Evolutionary conservation across 1,140 invertebrate species (phyloP).

Genomic region (Battus philenor): DNA sequence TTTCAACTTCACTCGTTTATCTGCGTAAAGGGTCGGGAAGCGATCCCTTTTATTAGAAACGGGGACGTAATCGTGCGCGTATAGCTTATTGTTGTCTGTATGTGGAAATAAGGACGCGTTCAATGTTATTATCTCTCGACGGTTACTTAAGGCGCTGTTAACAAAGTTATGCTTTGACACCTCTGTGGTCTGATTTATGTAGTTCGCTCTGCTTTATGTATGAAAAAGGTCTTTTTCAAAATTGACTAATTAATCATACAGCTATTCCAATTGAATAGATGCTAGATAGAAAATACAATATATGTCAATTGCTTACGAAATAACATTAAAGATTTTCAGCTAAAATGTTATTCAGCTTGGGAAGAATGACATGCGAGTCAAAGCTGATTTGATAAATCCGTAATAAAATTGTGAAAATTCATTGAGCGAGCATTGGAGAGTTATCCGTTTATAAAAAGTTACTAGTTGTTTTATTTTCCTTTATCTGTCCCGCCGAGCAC

Average conservation of each 20-base stretch:
- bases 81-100: slow-evolving; percentile 53
- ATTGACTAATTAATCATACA: neutral
- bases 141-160: slow-evolving; percentile 35
- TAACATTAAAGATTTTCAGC: neutral
- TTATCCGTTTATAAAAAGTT: slow-evolving; percentile 70
- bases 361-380: neutral
- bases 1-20: slow-evolving; percentile 57
- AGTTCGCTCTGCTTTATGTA: slow-evolving; percentile 3
- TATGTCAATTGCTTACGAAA: neutral
- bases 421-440: slow-evolving; percentile 57
- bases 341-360: too few relatives aligned
- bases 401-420: slow-evolving; percentile 49
- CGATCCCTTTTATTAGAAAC: slow-evolving; percentile 61
- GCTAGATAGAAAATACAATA: too few relatives aligned
- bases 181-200: too few relatives aligned
- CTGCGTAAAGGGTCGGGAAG: slow-evolving; percentile 58
- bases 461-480: slow-evolving; percentile 70
- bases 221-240: neutral
- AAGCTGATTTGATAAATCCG: slow-evolving; percentile 19
- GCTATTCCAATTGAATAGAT: too few relatives aligned
- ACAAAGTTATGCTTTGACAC: slow-evolving; percentile 16
- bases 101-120: slow-evolving; percentile 34
- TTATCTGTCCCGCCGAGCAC: slow-evolving; percentile 57
- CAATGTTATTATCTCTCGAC: slow-evolving; percentile 50
- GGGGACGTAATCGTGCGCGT: slow-evolving; percentile 53